Base-by-base conservation (phyloP, 2,888 invertebrate genomes). In the Ariolimax columbianus region DNA sequence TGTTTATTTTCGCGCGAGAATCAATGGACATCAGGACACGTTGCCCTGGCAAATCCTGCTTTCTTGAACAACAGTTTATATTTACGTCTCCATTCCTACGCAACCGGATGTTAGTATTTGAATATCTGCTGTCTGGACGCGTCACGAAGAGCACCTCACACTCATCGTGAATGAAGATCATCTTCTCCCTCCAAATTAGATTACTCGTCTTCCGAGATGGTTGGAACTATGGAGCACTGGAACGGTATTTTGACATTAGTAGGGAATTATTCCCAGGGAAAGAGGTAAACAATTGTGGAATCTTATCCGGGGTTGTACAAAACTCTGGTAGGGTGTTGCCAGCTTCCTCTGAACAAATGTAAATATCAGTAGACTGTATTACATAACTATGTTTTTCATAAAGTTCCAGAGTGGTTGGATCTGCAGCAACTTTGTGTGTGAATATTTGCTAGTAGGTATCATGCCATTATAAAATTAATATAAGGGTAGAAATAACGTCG, bases 101-200 rank as follows among this genome's bases (percentile, higher is more conserved):
- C 43, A 30, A 26, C 40, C 72, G 72, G 72, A 72, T 72, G 72
- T 40, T 72, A 40, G 40, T 72, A 40, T 40, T 72, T 40, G 72
- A 40, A 72, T 72, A 40, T 40, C 40, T 72, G 72, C 40, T 40
- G 26, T 26, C 40, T 43, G 72, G 26, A 23, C 2, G 43, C 26
- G 17, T 72, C 72, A 11, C 72, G 26, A 30, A 1, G 38, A 38
- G 6, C 72, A 72, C 40, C 72, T 40, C 40, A 40, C 72, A 72
- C 40, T 26, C 72, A 40, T 9, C 23, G 9, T 26, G 40, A 40
- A 72, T 43, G 23, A 72, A 72, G 72, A 68, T 36, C 72, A 72
- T 72, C 72, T 72, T 40, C 40, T 38, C 23, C 30, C 38, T 40
- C 72, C 40, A 72, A 72, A 43, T 72, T 72, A 72, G 72, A 72